Evolutionary conservation across 2,113 vertebrate species (phyloP), one percentile per base, ranked within the genome.

Genomic region (Carassius carassius): DNA sequence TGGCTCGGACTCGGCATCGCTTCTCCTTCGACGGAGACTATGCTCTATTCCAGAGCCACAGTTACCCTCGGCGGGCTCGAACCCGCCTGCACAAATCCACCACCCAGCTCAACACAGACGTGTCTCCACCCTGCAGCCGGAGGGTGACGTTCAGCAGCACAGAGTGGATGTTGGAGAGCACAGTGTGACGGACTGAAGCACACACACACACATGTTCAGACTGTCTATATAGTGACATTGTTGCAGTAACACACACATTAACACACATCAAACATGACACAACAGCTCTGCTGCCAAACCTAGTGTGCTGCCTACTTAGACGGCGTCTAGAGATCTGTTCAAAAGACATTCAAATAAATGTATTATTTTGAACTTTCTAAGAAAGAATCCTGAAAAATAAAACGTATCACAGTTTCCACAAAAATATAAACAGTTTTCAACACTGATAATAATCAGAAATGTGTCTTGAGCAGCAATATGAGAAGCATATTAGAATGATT

Each of bases 131-230:
- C 32, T 89, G 94, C 86, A 94, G 90, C 91, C 93, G 95, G 85
- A 93, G 96, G 91, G 96, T 97, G 82, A 96, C 95, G 6, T 97
- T 97, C 84, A 97, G 96, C 94, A 98, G 97, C 95, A 97, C 97
- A 19, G 97, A 98, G 89, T 99, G 97, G 97, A 98, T 98, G 97
- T 94, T 99, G 51, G 97, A 98, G 91, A 98, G 97, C 94, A 98
- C 97, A 35, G 97, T 98, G 88, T 97, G 94, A 97, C 89, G 37
- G 79, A 72, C 23, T 35, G 17, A 78, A 90, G 89, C 90, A 85
- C 69, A 25, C 67, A 49, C 16, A 80, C n/a, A 73, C 81, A 74
- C 51, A 41, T 17, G 16, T 32, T 16, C 11, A 8, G 74, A 65
- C 25, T 56, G 32, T 32, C 14, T 32, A 25, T 21, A 7, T 76